Evolutionary conservation across 2,113 vertebrate genomes (phyloP).

Genomic region (Chroicocephalus ridibundus): DNA sequence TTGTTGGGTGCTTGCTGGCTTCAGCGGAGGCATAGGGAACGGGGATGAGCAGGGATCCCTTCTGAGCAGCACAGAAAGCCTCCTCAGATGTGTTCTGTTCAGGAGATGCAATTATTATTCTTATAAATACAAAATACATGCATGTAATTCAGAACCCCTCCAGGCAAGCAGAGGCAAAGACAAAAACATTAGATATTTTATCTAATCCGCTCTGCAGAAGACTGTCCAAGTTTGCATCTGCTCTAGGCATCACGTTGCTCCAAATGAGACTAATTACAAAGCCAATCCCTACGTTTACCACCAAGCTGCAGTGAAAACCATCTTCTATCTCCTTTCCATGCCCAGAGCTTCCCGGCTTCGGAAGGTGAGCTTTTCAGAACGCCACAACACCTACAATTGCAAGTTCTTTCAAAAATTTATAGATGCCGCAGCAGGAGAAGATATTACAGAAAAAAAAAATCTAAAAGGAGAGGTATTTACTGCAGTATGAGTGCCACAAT

Average conservation of each 20-base stretch:
- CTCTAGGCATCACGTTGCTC: too few relatives aligned
- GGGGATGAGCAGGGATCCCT: neutral
- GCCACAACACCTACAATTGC: neutral
- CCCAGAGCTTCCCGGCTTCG: neutral
- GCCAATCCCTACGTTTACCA: neutral
- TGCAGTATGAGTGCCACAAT: neutral
- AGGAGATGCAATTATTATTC: neutral
- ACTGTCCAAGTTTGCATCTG: neutral
- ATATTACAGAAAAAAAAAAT: neutral
- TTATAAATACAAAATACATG: neutral
- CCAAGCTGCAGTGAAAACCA: neutral
- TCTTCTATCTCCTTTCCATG: neutral
- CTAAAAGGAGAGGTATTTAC: too few relatives aligned
- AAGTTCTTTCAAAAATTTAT: neutral
- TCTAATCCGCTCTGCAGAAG: neutral
- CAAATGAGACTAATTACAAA: neutral
- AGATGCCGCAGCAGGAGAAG: neutral
- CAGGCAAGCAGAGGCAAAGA: neutral
- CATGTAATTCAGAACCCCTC: neutral
- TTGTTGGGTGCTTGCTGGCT: neutral
- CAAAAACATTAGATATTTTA: neutral
- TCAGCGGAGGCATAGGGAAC: neutral
- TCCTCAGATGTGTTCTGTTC: neutral
- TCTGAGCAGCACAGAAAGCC: neutral
- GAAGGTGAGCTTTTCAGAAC: neutral